Base-by-base conservation (phyloP, 1,140 invertebrate genomes). In the honey bee (Apis mellifera) region DNA sequence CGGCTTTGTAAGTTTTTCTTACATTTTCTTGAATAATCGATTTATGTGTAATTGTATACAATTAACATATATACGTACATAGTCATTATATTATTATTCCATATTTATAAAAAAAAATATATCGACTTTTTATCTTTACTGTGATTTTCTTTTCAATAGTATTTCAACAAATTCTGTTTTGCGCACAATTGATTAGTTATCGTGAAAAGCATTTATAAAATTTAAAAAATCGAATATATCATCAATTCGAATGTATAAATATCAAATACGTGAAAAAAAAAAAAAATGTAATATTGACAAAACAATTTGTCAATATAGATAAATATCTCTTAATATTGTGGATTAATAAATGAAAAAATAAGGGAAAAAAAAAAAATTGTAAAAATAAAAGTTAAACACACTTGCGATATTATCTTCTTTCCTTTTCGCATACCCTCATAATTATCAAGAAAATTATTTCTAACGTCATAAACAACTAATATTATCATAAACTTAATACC, bases 391-490 rank as follows among this genome's bases (percentile, higher is more conserved):
- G 42, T 42, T 2, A 19, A 59, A 42, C 4, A 48, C 11, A 48
- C 5, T 48, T 13, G 1, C 65, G 42, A 68, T 68, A 68, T 48
- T 71, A 21, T 71, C 9, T 52, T 54, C 69, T 12, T 9, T 11
- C 54, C 2, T 57, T 42, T 12, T 1, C 26, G 9, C 4, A n/a
- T 42, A 72, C 21, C 21, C 21, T 19, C 5, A n/a, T 21, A 13
- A 26, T 60, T 78, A 71, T 54, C 66, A 52, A 12, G 23, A 32
- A 55, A 65, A 54, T 50, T 64, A 72, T 80, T 73, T 11, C 19
- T 13, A 62, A n/a, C n/a, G 77, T n/a, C 48, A 52, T 52, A 78
- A 79, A 72, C 19, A 64, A 62, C n/a, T 26, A 59, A 64, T 23
- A 72, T 1, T 12, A 23, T 17, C n/a, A 8, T 59, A 59, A 21